Evolutionary conservation across 2,888 invertebrate species (phyloP), one percentile per base, ranked within the genome.

Genomic region (Brassicogethes aeneus): DNA sequence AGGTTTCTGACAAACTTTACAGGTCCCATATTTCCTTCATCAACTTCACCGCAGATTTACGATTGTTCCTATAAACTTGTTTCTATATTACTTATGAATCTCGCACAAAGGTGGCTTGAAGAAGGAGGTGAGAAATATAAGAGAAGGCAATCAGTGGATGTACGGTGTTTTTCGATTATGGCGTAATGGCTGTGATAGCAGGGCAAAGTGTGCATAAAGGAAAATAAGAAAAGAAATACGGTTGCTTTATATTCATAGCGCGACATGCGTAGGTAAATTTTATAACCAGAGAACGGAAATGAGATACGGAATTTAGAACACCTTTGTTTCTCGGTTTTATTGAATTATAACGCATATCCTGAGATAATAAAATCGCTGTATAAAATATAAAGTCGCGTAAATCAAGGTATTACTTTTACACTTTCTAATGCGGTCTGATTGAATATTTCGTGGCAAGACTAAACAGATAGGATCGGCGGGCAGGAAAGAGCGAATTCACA

Each of bases 231-330:
- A 10, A 10, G 10, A 23, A 5, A 23, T 23, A 7, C 23, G 23
- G 5, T 10, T 10, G 23, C 23, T 23, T 23, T 23, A 23, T 23
- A 23, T 23, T 23, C 23, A 23, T 23, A 23, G 23, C 10, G 23
- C 10, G 23, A 23, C 15, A 17, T 29, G 35, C 40, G 40, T 35
- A 34, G 40, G 29, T 41, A 47, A 47, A 47, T 40, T 49, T 49
- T 49, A 49, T 44, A 49, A 47, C 49, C 45, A 23, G 40, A 39
- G 29, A 40, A 39, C 34, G 41, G 44, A 46, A 48, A 50, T 48
- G 48, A 46, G 45, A 50, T 43, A 39, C 41, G 41, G 42, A 44
- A 50, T 50, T 48, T 46, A 40, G 44, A 45, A 41, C 45, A 47
- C 44, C 45, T 47, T 23, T 49, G 5, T 23, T 23, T 23, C 10